Percentiles rank a stretch among this genome's conserved stretches.
These are phyloP conservation scores for Aporrectodea caliginosa DNA, from an alignment of 1,140 invertebrate genomes.

Conservation along the genomic window DNA sequence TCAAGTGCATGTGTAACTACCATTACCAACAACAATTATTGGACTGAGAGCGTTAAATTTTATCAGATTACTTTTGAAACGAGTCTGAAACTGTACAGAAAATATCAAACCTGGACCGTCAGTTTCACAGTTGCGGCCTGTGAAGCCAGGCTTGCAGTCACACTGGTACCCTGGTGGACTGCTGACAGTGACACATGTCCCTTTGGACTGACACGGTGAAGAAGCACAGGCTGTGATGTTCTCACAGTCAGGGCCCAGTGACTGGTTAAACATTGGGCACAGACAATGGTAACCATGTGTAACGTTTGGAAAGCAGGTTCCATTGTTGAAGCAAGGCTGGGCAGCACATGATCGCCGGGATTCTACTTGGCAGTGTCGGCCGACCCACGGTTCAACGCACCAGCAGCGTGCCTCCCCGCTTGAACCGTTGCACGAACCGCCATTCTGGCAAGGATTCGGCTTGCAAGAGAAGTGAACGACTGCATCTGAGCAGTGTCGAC, in stretches of 20 bases:
- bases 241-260: background rate
- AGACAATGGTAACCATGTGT: background rate
- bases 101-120: too few species aligned
- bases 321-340: background rate
- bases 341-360: background rate
- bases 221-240: background rate
- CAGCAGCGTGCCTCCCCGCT: background rate
- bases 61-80: too few species aligned
- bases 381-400: background rate
- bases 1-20: too few species aligned
- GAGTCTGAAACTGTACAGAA: too few species aligned
- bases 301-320: background rate
- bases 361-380: background rate
- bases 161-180: background rate
- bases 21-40: too few species aligned
- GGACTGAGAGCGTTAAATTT: too few species aligned
- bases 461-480: background rate
- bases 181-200: background rate
- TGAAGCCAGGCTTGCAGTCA: background rate
- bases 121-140: background rate
- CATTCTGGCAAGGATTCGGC: background rate
- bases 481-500: background rate
- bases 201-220: background rate
- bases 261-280: background rate
- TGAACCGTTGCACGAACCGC: background rate